A percentile compares a stretch with the other conserved stretches of the same genome.
phyloP scores from a whole-genome alignment of 2,113 vertebrate species.

The Globicephala melas region DNA sequence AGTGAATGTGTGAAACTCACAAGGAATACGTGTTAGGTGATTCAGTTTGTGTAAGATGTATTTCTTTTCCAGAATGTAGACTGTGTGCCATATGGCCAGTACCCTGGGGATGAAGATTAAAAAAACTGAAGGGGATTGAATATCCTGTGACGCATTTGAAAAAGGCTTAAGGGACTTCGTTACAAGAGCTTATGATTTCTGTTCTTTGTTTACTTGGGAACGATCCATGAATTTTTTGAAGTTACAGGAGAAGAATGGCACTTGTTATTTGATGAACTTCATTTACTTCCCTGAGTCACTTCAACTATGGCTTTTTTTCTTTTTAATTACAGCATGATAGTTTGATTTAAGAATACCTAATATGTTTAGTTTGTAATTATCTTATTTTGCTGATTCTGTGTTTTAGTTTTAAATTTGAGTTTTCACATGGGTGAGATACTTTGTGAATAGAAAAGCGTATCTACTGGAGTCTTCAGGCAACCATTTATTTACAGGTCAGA shows the following conservation, averaged over 20 bases:
- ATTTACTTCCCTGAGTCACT: not conserved
- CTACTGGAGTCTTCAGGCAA: not conserved
- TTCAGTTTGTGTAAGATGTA: not conserved
- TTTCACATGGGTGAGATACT: not conserved
- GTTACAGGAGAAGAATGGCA: not conserved
- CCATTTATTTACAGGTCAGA: not conserved
- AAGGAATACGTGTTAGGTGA: not conserved
- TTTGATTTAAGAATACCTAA: not conserved
- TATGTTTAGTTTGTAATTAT: not conserved
- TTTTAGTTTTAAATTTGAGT: slow-evolving; percentile 29
- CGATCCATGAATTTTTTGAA: not conserved
- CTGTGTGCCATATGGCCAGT: not conserved
- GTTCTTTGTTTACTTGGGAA: slow-evolving; percentile 25
- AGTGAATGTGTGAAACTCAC: not conserved
- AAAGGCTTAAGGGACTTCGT: slow-evolving; percentile 53
- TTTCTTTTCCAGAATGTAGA: not conserved
- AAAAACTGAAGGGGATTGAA: not conserved
- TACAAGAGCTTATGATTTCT: not conserved
- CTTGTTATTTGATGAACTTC: not conserved
- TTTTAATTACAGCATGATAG: not conserved
- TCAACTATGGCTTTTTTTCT: not conserved
- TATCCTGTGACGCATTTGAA: slow-evolving; percentile 50
- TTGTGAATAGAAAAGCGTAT: slow-evolving; percentile 14
- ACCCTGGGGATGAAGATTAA: slow-evolving; percentile 28
- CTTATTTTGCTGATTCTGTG: not conserved